phyloP scores from a whole-genome alignment of 2,888 invertebrate species.

The Drosophila tanythrix region DNA sequence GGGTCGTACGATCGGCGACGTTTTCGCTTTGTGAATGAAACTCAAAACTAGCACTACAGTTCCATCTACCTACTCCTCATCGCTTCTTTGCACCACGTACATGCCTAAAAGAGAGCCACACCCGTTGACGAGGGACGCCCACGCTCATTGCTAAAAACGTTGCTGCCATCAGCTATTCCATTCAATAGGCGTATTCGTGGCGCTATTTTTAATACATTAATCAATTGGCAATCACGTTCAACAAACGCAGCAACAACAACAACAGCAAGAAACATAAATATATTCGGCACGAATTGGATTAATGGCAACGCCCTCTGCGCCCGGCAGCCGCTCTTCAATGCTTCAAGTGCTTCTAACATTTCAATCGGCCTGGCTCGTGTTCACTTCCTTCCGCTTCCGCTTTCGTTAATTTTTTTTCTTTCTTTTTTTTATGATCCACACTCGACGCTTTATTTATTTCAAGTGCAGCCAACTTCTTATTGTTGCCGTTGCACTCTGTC shows the following conservation, averaged over 20 bases:
- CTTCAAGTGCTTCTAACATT: slow-evolving; percentile 34
- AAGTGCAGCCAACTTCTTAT: slow-evolving; percentile 56
- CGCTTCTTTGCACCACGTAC: not conserved
- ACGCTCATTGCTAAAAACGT: slow-evolving; percentile 44
- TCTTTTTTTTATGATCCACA: slow-evolving; percentile 22
- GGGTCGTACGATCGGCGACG: slow-evolving; percentile 15
- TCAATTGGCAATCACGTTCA: slow-evolving; percentile 68
- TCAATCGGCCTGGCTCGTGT: slow-evolving; percentile 28
- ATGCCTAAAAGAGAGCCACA: slow-evolving; percentile 2
- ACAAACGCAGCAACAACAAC: slow-evolving; percentile 12
- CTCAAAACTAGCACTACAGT: slow-evolving; percentile 15
- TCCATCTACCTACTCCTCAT: not conserved
- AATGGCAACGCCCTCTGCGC: slow-evolving; percentile 34
- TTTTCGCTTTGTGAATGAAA: slow-evolving; percentile 60
- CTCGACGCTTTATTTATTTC: slow-evolving; percentile 54
- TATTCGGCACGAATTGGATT: slow-evolving; percentile 32
- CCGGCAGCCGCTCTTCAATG: slow-evolving; percentile 21
- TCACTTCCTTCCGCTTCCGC: slow-evolving; percentile 72
- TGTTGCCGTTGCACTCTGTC: slow-evolving; percentile 9
- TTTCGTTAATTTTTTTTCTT: slow-evolving; percentile 31
- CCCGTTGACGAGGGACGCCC: slow-evolving; percentile 18
- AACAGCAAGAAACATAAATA: not conserved
- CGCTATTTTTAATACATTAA: slow-evolving; percentile 71
- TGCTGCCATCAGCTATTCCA: slow-evolving; percentile 42
- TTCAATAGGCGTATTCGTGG: slow-evolving; percentile 41